Evolutionary conservation across 2,797 vertebrate species (phyloP), one percentile per base, ranked within the genome.

Genomic region (Poecilia picta): DNA sequence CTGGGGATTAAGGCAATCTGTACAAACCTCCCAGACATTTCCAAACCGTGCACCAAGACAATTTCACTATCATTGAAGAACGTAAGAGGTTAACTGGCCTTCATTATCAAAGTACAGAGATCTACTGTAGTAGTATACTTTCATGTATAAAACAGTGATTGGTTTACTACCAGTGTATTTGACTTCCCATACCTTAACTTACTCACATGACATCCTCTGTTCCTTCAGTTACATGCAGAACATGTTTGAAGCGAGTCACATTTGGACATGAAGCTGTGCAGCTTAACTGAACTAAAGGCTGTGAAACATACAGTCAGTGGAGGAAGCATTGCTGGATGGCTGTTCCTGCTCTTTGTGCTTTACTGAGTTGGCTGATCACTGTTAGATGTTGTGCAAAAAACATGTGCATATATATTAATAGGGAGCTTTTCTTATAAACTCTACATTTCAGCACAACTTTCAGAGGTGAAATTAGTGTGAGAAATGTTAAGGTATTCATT

Each of bases 401-500:
- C 23, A 23, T 20, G n/a, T 6, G 6, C 2, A 74, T 12, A 39
- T 55, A 2, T 74, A 2, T 57, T n/a, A 25, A 46, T 25, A 8
- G 39, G 6, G 5, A 13, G 28, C 41, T 66, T 43, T 53, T 18
- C 12, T 66, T 3, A 13, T 5, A 53, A 55, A 64, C 25, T 20
- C 15, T 12, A n/a, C 31, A 25, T 72, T 72, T 71, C 0, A 53
- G 80, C 68, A 36, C 49, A 81, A 84, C 33, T 72, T 85, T 78
- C 75, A 2, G 45, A 45, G 28, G 12, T 83, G 18, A 41, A 85
- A 66, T 15, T 2, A 11, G 11, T 68, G 51, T 77, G 2, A 55
- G 41, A 7, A 51, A 53, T 25, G 75, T 84, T 86, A 43, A 39
- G 51, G 74, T 55, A 3, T 88, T 88, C 88, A 82, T 88, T 87